Evolutionary conservation across 2,888 invertebrate genomes (phyloP).

Genomic region (Drosophila kokeensis): DNA sequence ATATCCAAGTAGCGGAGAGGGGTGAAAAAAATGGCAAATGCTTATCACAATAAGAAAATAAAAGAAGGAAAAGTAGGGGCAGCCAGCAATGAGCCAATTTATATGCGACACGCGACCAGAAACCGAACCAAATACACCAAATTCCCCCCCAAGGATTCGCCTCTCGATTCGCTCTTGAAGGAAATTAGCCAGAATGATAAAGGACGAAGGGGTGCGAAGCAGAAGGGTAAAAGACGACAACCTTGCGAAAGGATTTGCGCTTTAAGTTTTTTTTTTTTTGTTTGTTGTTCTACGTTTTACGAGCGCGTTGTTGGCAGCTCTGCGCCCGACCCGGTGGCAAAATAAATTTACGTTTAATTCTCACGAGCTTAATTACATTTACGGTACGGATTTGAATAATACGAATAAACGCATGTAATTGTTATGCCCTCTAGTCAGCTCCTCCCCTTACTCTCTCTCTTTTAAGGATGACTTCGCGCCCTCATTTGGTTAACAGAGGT

Average conservation of each 20-base stretch:
- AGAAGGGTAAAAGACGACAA: slow-evolving; percentile 2
- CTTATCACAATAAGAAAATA: slow-evolving; percentile 62
- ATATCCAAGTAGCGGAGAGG: background rate
- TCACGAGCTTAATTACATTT: slow-evolving; percentile 79
- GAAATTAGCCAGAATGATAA: slow-evolving; percentile 32
- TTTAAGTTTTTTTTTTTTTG: background rate
- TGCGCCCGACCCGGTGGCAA: slow-evolving; percentile 34
- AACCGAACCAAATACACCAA: slow-evolving; percentile 36
- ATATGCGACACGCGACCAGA: slow-evolving; percentile 70
- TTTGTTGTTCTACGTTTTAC: slow-evolving; percentile 33
- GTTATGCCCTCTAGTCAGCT: slow-evolving; percentile 20
- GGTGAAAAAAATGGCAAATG: slow-evolving; percentile 15
- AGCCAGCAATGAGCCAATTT: slow-evolving; percentile 74
- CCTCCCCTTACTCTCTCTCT: background rate
- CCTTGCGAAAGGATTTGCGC: slow-evolving; percentile 62
- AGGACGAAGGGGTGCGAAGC: background rate
- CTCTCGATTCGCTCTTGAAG: slow-evolving; percentile 2
- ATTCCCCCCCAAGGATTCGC: slow-evolving; percentile 40
- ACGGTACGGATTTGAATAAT: slow-evolving; percentile 72
- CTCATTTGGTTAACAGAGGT: slow-evolving; percentile 3
- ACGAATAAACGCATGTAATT: slow-evolving; percentile 66
- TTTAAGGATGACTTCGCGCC: background rate
- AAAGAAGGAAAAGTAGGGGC: background rate
- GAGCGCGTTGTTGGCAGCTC: slow-evolving; percentile 20
- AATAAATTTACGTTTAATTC: slow-evolving; percentile 75